Base-by-base conservation (phyloP, 2,888 invertebrate species). In the Orchestes rusci region DNA sequence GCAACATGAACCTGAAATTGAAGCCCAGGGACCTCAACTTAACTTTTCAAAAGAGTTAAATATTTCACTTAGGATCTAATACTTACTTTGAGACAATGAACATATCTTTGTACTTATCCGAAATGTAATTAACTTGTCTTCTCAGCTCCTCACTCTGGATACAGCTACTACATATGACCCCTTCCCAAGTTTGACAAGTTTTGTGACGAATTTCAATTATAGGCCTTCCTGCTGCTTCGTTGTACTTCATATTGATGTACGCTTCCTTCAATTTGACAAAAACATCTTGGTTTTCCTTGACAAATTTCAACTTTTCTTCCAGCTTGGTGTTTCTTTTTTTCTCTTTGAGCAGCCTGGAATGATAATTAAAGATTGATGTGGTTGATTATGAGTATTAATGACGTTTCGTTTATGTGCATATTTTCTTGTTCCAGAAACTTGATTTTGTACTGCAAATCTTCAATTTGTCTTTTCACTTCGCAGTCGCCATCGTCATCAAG, bases 201-300 rank as follows among this genome's bases (percentile, higher is more conserved):
- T 57, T 60, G 46, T 64, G 65, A 19, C 55, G 48, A 36, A 64
- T 58, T 53, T 64, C 61, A n/a, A 59, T 56, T 55, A 59, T 53
- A 46, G 59, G 55, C 40, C 56, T 55, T 3, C 57, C 59, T 2
- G 56, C 53, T 3, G 60, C 53, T 53, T 64, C 60, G 28, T 64
- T 62, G 37, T 63, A 62, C 50, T 63, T 64, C 59, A 63, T 57
- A 39, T 55, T 60, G 18, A 64, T 54, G 42, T 64, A 65, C 3
- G 63, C 61, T 47, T 66, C 58, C 44, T 61, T 62, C 16, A 65
- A 40, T 39, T 59, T 57, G 41, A 61, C 60, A 36, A 65, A 63
- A 7, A 64, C 56, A 32, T 58, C 58, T 34, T 65, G 61, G 38
- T 66, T 63, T 31, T 63, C 62, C 48, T 63, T 60, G 12, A 65